Base-by-base conservation (phyloP, 1,140 invertebrate species). In the Aphelinus atriplicis region DNA sequence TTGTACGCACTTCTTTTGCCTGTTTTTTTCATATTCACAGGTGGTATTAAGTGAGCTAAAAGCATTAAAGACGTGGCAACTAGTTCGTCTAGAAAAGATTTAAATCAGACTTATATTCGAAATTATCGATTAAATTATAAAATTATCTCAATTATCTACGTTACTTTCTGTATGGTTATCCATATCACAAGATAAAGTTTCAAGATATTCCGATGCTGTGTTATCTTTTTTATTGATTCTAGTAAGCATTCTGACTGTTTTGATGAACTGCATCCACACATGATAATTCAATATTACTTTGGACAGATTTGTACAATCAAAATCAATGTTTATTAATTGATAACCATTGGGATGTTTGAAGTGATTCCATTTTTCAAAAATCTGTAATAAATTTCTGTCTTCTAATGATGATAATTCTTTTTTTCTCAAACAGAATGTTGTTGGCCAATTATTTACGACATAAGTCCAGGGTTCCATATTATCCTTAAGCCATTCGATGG, bases 261-360 rank as follows among this genome's bases (percentile, higher is more conserved):
- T 7, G 46, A 9, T 47, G 3, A 63, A 63, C 3, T 7, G 9
- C 9, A 1, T 46, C 61, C 61, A 63, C 9, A 47, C 7, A 10
- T 63, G 43, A 3, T 47, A 9, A 1, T 47, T 63, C 7, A 63
- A 47, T 3, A 2, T 46, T 0, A 48, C 47, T 2, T 63, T 63
- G 7, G 7, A 26, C 4, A 63, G 7, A 2, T 63, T 48, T 5
- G 47, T 9, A 1, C 47, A 10, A 3, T 48, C 46, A 48, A 47
- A 63, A 63, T 63, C 61, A 63, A 63, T 63, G 9, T 9, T 5
- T 5, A 63, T 63, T 7, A 63, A 47, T 48, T 46, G 43, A n/a
- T 63, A 48, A 3, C 61, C 61, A 9, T 10, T 9, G 0, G 6
- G 10, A 43, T 60, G 58, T 6, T n/a, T 42, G 6, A 42, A 60